phyloP scores from a whole-genome alignment of 2,113 vertebrate genomes.

The Gasterosteus aculeatus region DNA sequence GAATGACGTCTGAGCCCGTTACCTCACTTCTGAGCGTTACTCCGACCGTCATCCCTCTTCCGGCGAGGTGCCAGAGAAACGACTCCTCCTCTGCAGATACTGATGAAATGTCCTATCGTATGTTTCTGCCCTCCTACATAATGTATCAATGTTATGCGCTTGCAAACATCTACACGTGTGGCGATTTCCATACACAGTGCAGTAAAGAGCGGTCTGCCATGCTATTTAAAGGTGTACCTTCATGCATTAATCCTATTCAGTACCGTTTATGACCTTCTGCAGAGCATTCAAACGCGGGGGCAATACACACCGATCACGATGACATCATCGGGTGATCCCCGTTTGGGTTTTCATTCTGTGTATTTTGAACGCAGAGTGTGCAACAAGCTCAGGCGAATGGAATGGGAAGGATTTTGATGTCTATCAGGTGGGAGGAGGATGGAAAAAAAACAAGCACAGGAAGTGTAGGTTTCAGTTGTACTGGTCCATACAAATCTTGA shows the following conservation, averaged over 20 bases:
- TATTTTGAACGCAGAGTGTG: not conserved
- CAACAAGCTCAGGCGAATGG: not conserved
- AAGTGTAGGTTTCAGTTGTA: not conserved
- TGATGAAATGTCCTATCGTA: not conserved
- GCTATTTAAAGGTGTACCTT: not conserved
- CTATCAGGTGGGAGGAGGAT: not conserved
- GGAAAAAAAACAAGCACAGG: not conserved
- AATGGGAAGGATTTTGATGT: not conserved
- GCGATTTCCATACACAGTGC: not conserved
- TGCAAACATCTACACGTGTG: not conserved
- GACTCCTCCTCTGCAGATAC: not conserved
- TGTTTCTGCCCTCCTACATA: not conserved
- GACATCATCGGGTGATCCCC: not conserved
- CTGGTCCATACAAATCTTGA: not conserved
- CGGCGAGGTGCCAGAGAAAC: not conserved
- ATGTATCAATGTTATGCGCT: not conserved
- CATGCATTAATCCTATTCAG: not conserved
- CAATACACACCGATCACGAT: not conserved
- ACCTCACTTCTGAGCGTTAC: slow-evolving; percentile 2
- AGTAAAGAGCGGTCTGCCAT: not conserved
- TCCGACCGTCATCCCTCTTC: not conserved
- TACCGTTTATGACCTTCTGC: not conserved
- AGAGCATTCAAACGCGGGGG: not conserved
- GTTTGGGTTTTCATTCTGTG: not conserved
- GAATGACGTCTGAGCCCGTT: not conserved